Conservation (phyloP, 2,888 invertebrate genomes). For the Drosophila glabriapex region DNA sequence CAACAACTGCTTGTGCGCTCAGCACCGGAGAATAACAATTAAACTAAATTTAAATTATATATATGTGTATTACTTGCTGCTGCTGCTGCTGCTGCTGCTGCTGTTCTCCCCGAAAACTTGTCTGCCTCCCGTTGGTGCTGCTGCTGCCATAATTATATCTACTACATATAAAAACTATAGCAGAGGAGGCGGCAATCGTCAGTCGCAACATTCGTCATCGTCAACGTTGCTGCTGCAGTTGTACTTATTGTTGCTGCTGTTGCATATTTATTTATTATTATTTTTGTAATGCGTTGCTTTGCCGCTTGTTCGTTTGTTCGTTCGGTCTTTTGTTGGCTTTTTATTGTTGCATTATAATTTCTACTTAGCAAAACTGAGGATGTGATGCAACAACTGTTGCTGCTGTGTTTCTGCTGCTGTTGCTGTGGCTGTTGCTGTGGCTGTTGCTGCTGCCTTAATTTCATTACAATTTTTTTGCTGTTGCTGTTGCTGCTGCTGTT, state of each 20-base stretch:
- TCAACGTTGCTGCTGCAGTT: conserved; percentile 54
- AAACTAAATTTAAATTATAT: conserved; percentile 82
- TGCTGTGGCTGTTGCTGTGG: conserved; percentile 5
- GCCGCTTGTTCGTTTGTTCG: conserved; percentile 28
- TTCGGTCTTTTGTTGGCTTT: conserved; percentile 57
- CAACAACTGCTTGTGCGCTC: conserved; percentile 31
- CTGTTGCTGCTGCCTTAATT: conserved; percentile 66
- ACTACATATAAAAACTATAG: conserved; percentile 51
- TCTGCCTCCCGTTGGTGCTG: background rate
- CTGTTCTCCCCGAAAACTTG: conserved; percentile 19
- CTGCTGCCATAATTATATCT: conserved; percentile 70
- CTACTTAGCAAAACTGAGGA: conserved; percentile 76
- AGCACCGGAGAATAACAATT: conserved; percentile 81
- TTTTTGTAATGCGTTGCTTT: conserved; percentile 56
- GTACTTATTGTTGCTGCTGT: conserved; percentile 43
- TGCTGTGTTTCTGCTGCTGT: conserved; percentile 13
- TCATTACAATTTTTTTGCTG: conserved; percentile 63
- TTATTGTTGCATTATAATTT: conserved; percentile 78
- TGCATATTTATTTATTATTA: conserved; percentile 74
- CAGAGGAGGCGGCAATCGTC: conserved; percentile 46
- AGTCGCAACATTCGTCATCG: conserved; percentile 69
- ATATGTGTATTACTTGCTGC: conserved; percentile 75
- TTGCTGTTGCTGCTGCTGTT: conserved; percentile 13
- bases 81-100: conserved; percentile 29
- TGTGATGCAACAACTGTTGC: conserved; percentile 67